Evolutionary conservation across 1,140 invertebrate species (phyloP).

Genomic region (Diorhabda carinulata): DNA sequence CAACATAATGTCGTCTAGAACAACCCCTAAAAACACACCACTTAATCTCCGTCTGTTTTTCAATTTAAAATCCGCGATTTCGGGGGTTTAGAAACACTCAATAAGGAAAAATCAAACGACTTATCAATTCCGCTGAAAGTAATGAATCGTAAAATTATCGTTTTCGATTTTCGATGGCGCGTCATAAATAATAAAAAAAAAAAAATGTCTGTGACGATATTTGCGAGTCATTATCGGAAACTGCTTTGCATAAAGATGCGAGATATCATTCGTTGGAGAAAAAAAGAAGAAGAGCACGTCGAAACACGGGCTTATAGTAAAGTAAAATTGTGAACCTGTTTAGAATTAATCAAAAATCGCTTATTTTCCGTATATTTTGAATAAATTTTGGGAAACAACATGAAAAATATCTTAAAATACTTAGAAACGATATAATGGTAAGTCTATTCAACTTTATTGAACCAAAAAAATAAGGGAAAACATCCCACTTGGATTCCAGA

Average conservation of each 20-base stretch:
- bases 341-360: background rate
- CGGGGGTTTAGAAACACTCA: conserved; percentile 14
- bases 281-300: conserved; percentile 3
- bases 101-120: conserved; percentile 30
- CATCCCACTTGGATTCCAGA: too few relatives aligned
- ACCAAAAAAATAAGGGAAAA: too few relatives aligned
- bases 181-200: conserved; percentile 36
- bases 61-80: conserved; percentile 17
- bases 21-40: background rate
- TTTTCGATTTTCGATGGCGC: conserved; percentile 31
- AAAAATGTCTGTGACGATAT: conserved; percentile 26
- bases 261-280: conserved; percentile 27
- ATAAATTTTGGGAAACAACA: too few relatives aligned
- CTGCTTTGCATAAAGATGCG: conserved; percentile 41
- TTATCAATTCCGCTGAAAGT: conserved; percentile 38
- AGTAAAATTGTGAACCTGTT: background rate
- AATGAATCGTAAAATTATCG: conserved; percentile 42
- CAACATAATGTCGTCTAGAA: background rate
- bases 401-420: too few relatives aligned
- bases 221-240: conserved; percentile 38
- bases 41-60: conserved; percentile 12
- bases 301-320: conserved; percentile 4
- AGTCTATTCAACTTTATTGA: too few relatives aligned
- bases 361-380: background rate
- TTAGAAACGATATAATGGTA: too few relatives aligned